Evolutionary conservation across 2,888 invertebrate species (phyloP), one percentile per base, ranked within the genome.

Genomic region (Sinodicranocentrus sp.): DNA sequence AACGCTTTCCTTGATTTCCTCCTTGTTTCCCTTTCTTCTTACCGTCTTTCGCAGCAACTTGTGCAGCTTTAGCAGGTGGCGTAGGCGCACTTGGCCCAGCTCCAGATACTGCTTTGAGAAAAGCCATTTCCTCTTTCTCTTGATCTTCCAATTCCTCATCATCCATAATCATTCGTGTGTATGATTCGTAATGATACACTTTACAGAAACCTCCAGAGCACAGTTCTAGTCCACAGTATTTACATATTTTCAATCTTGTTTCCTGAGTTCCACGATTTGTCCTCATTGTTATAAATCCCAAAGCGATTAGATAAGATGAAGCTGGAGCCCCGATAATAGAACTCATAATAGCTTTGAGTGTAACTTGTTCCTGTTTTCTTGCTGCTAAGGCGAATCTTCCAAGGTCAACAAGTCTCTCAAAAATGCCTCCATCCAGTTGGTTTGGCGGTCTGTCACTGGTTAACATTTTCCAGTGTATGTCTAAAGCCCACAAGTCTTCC

Each of bases 381-480:
- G 95, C 95, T 90, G 94, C 94, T 19, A 94, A 90, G 89, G 95
- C 94, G 6, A 95, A 92, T 91, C 96, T 96, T 70, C 95, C 95
- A 90, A 97, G 92, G 91, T 96, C 96, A 54, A 96, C 94, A 91
- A 95, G 92, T 89, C 95, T 43, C 21, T 80, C 95, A 90, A 95
- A 97, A 91, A 95, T 95, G 89, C 96, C 95, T 91, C 97, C 96
- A 89, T 97, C 97, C 26, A 93, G 91, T 89, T 95, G 95, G 25
- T 93, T 93, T 90, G 96, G 96, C 0, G 97, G 97, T 88, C 96
- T 92, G 43, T 95, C 90, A 5, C 95, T 94, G 13, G 97, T 97
- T 77, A 97, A 92, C 97, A 97, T 97, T 90, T 95, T 94, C 97
- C 97, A 97, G 90, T 96, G 96, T 85, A 97, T 97, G 39, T 95